These are phyloP conservation scores for Oreochromis niloticus DNA, from an alignment of 2,113 vertebrate genomes.

Conservation along the genomic window DNA sequence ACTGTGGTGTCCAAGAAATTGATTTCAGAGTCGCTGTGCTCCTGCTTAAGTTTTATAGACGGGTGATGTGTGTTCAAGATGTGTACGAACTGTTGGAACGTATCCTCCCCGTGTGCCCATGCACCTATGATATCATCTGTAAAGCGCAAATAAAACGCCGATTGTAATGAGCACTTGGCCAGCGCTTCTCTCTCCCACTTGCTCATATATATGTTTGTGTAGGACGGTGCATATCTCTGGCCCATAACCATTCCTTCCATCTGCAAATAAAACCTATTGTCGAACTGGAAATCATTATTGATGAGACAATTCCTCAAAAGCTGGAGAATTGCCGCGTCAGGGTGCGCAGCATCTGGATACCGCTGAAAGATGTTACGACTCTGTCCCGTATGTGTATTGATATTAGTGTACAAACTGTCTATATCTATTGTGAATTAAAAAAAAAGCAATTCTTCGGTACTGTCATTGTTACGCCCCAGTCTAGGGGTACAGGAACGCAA, in stretches of 20 bases:
- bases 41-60: neutral
- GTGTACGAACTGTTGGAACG: neutral
- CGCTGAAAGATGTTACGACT: neutral
- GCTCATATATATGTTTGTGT: neutral
- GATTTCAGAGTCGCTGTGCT: neutral
- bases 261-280: neutral
- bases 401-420: neutral
- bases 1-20: neutral
- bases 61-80: neutral
- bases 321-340: rapidly evolving
- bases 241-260: neutral
- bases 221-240: neutral
- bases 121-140: neutral
- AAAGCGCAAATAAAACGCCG: neutral
- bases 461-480: no score
- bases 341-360: neutral
- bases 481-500: no score
- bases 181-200: neutral
- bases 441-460: no score
- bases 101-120: rapidly evolving
- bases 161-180: neutral
- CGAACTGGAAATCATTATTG: neutral
- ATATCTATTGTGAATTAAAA: neutral
- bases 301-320: neutral
- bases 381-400: neutral